Evolutionary conservation across 2,797 vertebrate species (phyloP).

Genomic region (Onychomys torridus): DNA sequence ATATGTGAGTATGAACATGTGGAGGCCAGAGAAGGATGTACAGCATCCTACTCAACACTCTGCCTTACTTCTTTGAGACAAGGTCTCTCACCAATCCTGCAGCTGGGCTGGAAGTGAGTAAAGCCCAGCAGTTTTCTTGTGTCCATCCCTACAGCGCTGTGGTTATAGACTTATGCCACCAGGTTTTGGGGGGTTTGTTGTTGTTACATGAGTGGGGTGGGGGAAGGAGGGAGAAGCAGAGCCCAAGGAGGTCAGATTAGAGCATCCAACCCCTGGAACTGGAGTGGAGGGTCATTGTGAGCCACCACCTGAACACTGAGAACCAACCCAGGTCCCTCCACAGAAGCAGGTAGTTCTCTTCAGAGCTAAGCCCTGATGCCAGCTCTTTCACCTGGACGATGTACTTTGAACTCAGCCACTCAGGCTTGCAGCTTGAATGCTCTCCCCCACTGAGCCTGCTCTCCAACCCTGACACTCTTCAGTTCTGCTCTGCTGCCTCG

Average conservation of each 20-base stretch:
- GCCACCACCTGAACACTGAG: neutral
- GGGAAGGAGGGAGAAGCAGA: no score
- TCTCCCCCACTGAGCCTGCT: neutral
- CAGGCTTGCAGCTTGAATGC: neutral
- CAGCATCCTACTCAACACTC: neutral
- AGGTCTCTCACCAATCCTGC: neutral
- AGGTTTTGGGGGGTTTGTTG: neutral
- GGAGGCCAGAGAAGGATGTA: neutral
- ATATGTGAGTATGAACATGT: no score
- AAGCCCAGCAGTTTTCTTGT: neutral
- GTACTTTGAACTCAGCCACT: neutral
- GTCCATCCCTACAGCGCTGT: neutral
- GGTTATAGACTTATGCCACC: neutral
- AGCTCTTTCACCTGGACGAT: neutral
- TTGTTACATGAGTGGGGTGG: neutral
- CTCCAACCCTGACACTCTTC: neutral
- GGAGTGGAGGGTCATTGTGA: neutral
- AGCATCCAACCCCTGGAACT: neutral
- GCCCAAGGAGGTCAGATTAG: neutral
- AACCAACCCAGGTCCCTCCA: neutral
- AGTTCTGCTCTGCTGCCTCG: neutral
- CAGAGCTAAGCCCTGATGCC: neutral
- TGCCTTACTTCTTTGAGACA: neutral
- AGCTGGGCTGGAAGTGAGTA: no score
- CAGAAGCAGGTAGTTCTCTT: neutral